Conservation (phyloP, 2,113 vertebrate genomes). For the Pyrgilauda ruficollis region DNA sequence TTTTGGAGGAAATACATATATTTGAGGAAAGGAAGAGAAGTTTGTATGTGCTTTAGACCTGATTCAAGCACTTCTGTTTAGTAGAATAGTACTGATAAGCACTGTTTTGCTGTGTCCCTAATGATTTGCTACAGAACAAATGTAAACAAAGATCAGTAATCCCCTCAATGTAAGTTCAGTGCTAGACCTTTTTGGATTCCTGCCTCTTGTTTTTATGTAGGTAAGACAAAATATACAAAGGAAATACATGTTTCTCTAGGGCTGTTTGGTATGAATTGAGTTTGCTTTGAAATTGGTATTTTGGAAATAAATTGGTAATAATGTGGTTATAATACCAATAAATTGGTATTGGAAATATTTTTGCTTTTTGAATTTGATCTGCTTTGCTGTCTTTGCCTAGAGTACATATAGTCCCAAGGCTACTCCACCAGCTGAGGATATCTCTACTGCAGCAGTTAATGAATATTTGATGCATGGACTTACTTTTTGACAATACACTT, state of each 20-base stretch:
- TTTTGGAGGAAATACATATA: neutral
- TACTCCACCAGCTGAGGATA: neutral
- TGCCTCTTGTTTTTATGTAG: neutral
- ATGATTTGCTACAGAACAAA: conserved; percentile 15
- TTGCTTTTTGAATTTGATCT: neutral
- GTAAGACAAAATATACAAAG: neutral
- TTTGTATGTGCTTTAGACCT: neutral
- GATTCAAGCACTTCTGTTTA: neutral
- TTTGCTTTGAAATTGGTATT: neutral
- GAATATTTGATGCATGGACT: neutral
- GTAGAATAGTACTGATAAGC: neutral
- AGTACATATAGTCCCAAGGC: neutral
- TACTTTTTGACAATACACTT: neutral
- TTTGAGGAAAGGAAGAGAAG: neutral
- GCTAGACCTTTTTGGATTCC: conserved; percentile 17
- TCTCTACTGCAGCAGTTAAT: neutral
- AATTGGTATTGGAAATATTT: neutral
- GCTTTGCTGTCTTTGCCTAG: neutral
- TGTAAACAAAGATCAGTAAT: conserved; percentile 57
- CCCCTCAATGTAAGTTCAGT: conserved; percentile 3
- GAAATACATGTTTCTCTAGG: neutral
- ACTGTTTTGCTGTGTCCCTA: neutral
- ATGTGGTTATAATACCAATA: neutral
- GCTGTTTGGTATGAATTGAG: conserved; percentile 9
- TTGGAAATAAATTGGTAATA: neutral